A percentile compares a stretch with the other conserved stretches of the same genome.
phyloP scores from a whole-genome alignment of 2,888 invertebrate species.

The Himalopsyche kuldschensis region DNA sequence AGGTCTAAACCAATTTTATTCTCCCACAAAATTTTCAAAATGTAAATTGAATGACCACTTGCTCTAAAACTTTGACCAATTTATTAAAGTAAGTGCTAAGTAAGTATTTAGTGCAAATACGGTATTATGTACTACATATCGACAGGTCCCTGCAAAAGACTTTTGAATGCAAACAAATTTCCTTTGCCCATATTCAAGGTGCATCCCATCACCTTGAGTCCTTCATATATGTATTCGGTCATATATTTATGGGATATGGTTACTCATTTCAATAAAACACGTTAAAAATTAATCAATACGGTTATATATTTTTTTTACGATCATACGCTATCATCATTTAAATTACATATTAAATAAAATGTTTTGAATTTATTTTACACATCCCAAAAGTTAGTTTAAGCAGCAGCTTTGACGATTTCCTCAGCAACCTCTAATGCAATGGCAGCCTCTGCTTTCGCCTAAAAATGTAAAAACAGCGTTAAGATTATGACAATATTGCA shows the following conservation, averaged over 20 bases:
- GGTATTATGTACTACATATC: too few species aligned
- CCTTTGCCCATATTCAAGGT: too few species aligned
- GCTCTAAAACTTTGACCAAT: too few species aligned
- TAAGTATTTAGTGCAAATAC: too few species aligned
- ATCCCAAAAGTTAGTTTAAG: conserved; percentile 41
- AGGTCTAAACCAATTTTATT: too few species aligned
- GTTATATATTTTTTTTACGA: not conserved
- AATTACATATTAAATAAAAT: conserved; percentile 18
- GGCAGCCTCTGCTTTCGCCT: conserved; percentile 85
- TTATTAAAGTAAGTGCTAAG: too few species aligned
- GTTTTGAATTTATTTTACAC: conserved; percentile 16
- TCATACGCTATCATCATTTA: conserved; percentile 10
- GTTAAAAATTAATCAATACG: not conserved
- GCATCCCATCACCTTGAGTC: too few species aligned
- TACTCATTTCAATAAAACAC: not conserved
- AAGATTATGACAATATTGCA: not conserved
- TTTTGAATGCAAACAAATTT: too few species aligned
- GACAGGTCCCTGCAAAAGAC: too few species aligned
- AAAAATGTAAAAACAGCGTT: conserved; percentile 42
- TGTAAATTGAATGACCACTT: too few species aligned
- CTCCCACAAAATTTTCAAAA: too few species aligned
- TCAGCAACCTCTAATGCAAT: conserved; percentile 95
- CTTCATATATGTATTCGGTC: too few species aligned
- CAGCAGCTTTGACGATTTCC: conserved; percentile 84
- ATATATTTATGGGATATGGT: not conserved